Evolutionary conservation across 1,140 invertebrate species (phyloP), one percentile per base, ranked within the genome.

Genomic region (Rhynchophorus ferrugineus): DNA sequence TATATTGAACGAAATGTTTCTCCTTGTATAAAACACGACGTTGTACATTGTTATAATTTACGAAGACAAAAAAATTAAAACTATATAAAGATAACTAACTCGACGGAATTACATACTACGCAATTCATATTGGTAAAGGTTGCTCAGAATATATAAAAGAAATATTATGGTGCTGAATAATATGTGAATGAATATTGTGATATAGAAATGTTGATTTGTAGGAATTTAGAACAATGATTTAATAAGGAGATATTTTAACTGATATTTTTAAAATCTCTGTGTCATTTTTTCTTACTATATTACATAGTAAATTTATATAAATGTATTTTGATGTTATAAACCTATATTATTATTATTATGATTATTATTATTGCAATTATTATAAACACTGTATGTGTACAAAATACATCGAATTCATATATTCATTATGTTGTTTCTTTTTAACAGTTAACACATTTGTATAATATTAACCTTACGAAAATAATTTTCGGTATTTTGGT

Each of bases 181-280:
- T 39, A 55, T 59, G 53, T 59, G 50, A 59, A 59, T 44, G 58
- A 59, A 56, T 43, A 56, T 22, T 59, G 58, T 59, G 58, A 59
- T 59, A 59, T 56, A 59, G 58, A 59, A 56, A 56, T 54, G 54
- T 59, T 59, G 51, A 59, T 59, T 56, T 56, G 47, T 59, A 56
- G 50, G 50, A 51, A 53, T 49, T 54, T 54, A 54, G 45, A 35
- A 54, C 44, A 54, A 37, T 44, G 52, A 54, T 54, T 48, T 48
- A n/a, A n/a, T 54, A 48, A 47, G 44, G 37, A 48, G 44, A 54
- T 54, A 54, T 54, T 54, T 54, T 47, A 54, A 54, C 52, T 54
- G 52, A 54, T 54, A 54, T 54, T 54, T 54, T 54, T 47, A 41
- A 54, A 54, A 54, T 54, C 44, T 54, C 45, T 47, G 45, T 54